Evolutionary conservation across 2,797 vertebrate genomes (phyloP).

Genomic region (Glossophaga mutica): DNA sequence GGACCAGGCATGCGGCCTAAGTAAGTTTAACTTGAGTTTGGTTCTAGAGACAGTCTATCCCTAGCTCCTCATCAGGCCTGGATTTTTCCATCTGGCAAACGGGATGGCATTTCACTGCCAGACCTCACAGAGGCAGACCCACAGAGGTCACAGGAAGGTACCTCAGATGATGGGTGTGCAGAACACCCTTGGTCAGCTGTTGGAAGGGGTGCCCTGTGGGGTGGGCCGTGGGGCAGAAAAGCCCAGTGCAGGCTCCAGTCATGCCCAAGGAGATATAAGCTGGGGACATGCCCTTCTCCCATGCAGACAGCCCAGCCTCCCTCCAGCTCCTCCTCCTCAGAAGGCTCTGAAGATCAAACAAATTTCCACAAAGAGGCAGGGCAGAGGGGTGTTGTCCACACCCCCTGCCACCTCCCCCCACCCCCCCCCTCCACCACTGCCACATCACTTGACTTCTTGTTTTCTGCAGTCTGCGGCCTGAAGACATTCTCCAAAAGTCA

Average conservation of each 20-base stretch:
- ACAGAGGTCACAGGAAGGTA: neutral
- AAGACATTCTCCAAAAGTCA: neutral
- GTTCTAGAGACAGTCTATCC: neutral
- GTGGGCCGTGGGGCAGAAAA: neutral
- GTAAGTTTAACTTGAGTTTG: neutral
- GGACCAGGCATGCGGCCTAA: neutral
- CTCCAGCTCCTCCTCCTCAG: neutral
- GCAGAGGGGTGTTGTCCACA: neutral
- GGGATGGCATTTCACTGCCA: neutral
- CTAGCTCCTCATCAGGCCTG: neutral
- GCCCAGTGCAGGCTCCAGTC: neutral
- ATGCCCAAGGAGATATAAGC: neutral
- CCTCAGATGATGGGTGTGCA: neutral
- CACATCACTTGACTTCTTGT: neutral
- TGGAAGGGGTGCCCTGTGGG: neutral
- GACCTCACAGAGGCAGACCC: neutral
- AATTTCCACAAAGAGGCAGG: neutral
- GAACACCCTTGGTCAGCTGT: neutral
- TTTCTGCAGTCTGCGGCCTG: neutral
- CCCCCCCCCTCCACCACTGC: neutral
- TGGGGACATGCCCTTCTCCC: neutral
- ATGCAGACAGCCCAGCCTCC: neutral
- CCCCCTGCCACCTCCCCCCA: no score
- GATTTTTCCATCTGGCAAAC: neutral
- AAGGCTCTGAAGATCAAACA: conserved; percentile 39